Conservation (phyloP, 2,797 vertebrate species). For the Lemur catta region DNA sequence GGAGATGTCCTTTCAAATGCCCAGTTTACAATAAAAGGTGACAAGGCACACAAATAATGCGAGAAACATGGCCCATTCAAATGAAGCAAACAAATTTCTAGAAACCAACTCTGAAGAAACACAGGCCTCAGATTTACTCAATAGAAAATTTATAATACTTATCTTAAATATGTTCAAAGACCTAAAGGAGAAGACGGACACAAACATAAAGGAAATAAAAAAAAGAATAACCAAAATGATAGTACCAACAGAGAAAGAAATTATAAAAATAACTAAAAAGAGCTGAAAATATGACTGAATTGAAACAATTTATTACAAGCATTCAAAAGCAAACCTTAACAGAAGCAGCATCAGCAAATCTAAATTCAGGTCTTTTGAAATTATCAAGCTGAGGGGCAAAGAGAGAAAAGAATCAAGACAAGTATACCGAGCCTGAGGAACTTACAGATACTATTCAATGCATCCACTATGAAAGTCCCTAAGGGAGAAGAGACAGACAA, state of each 20-base stretch:
- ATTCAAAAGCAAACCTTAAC: background rate
- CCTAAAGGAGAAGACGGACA: background rate
- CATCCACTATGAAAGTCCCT: background rate
- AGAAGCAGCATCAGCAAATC: background rate
- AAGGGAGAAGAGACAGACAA: background rate
- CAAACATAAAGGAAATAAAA: background rate
- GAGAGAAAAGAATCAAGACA: background rate
- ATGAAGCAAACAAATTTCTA: background rate
- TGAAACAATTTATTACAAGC: background rate
- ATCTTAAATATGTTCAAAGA: background rate
- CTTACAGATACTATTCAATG: background rate
- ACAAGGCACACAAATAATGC: rapidly evolving
- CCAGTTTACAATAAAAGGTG: background rate
- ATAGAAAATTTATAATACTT: background rate
- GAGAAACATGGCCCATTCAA: background rate
- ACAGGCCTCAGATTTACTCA: background rate
- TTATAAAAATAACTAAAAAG: background rate
- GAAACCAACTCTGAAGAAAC: background rate
- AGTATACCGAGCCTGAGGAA: background rate
- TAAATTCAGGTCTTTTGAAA: background rate
- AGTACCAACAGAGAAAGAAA: background rate
- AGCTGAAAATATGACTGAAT: background rate
- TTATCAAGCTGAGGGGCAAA: background rate
- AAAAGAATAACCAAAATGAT: background rate
- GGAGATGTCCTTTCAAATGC: background rate